phyloP scores from a whole-genome alignment of 2,888 invertebrate species.

The Stenchaetothrips biformis region DNA sequence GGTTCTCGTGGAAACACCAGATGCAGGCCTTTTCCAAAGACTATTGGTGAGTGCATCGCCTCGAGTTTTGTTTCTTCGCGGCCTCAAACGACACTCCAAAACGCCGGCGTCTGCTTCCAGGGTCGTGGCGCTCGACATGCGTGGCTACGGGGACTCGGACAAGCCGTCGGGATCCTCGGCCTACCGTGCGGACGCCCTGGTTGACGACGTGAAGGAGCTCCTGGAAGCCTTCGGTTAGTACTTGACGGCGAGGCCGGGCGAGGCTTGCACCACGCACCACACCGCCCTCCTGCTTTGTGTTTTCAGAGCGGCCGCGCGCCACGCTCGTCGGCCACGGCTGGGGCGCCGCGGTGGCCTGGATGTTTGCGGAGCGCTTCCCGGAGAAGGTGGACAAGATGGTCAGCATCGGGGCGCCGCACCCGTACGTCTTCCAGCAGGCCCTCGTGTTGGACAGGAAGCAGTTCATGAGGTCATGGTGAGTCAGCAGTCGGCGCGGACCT shows the following conservation, averaged over 20 bases:
- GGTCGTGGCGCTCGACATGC: conserved; percentile 51
- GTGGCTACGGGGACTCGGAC: conserved; percentile 51
- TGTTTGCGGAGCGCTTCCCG: conserved; percentile 51
- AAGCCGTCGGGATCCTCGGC: conserved; percentile 45
- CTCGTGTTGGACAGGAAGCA: not conserved
- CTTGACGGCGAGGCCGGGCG: not conserved
- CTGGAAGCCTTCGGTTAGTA: not conserved
- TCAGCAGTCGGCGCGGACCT: not conserved
- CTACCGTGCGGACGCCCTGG: conserved; percentile 45
- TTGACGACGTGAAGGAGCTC: conserved; percentile 44
- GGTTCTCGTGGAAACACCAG: conserved; percentile 55
- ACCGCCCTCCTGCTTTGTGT: not conserved
- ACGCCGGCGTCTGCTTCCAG: conserved; percentile 39
- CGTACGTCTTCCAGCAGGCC: not conserved
- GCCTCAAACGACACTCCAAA: no score
- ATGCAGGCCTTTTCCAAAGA: conserved; percentile 46
- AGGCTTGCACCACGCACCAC: no score
- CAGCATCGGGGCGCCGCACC: conserved; percentile 51
- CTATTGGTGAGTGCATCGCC: conserved; percentile 40
- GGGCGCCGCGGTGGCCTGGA: conserved; percentile 59
- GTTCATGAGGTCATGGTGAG: not conserved
- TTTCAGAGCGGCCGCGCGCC: not conserved
- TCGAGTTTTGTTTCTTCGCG: no score
- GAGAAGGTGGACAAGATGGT: conserved; percentile 53
- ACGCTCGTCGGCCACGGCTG: conserved; percentile 59